Evolutionary conservation across 2,797 vertebrate species (phyloP).

Genomic region (Lophius americanus): DNA sequence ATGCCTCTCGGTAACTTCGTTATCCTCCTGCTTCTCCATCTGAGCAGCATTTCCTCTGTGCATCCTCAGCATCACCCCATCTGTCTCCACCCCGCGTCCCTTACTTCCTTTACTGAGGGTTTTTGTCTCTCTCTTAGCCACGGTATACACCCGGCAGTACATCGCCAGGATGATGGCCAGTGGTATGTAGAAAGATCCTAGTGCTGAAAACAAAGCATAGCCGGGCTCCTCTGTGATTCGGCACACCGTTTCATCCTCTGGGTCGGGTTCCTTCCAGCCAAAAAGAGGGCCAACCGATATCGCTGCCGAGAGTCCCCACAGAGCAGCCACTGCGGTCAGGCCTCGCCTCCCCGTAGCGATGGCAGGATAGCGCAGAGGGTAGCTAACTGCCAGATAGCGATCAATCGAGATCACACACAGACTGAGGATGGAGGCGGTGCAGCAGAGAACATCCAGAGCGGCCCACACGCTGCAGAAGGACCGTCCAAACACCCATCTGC

Average conservation of each 20-base stretch:
- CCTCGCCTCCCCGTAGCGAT: constrained; percentile 75
- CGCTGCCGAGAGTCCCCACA: constrained; percentile 78
- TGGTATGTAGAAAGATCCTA: constrained; percentile 84
- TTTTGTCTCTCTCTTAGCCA: constrained; percentile 70
- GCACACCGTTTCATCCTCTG: constrained; percentile 80
- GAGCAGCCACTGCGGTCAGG: constrained; percentile 67
- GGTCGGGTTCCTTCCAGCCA: constrained; percentile 82
- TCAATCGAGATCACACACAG: constrained; percentile 85
- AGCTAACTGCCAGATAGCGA: constrained; percentile 82
- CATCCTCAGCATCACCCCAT: constrained; percentile 89
- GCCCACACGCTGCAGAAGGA: constrained; percentile 82
- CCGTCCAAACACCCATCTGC: constrained; percentile 82
- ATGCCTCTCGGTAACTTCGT: rapidly evolving
- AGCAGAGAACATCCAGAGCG: constrained; percentile 83
- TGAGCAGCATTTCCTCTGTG: constrained; percentile 80
- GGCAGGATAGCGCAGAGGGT: constrained; percentile 79
- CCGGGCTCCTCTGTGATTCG: constrained; percentile 80
- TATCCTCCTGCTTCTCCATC: constrained; percentile 35
- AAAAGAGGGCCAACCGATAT: constrained; percentile 84
- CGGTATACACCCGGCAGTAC: constrained; percentile 83
- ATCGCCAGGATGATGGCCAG: constrained; percentile 82
- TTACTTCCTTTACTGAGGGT: constrained; percentile 76
- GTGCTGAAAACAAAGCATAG: constrained; percentile 81
- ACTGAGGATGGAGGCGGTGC: constrained; percentile 86
- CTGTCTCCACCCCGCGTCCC: constrained; percentile 80